A percentile compares a stretch with the other conserved stretches of the same genome.
These are phyloP conservation scores for Callosobruchus maculatus DNA, from an alignment of 2,888 invertebrate genomes.

Conservation along the genomic window DNA sequence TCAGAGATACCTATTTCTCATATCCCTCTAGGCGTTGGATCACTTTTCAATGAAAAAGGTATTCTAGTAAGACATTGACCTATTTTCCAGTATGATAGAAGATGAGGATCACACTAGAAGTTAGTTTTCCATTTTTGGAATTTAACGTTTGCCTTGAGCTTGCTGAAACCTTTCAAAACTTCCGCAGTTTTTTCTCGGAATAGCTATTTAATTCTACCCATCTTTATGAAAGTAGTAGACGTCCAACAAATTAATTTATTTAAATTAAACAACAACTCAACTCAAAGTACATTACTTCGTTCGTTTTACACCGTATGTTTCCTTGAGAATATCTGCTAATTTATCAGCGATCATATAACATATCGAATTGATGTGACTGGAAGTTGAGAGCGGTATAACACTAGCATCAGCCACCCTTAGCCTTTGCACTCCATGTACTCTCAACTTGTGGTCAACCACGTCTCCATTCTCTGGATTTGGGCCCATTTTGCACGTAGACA, in stretches of 20 bases:
- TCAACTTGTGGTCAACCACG: constrained; percentile 14
- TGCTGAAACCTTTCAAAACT: too few species aligned
- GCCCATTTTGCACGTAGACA: constrained; percentile 19
- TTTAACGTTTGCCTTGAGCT: too few species aligned
- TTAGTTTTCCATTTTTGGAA: too few species aligned
- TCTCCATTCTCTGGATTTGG: constrained; percentile 12
- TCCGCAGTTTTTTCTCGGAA: too few species aligned
- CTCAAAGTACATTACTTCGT: background rate
- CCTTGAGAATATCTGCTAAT: constrained; percentile 13
- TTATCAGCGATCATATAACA: constrained; percentile 21
- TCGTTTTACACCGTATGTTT: background rate
- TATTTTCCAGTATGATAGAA: too few species aligned
- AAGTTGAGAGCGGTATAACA: constrained; percentile 18
- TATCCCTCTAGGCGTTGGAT: too few species aligned
- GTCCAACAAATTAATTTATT: background rate
- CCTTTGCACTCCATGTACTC: constrained; percentile 11
- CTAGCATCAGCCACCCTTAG: constrained; percentile 17
- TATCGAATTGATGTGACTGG: constrained; percentile 18
- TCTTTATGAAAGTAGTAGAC: too few species aligned
- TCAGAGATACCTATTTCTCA: too few species aligned
- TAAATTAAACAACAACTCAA: background rate
- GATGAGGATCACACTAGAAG: too few species aligned
- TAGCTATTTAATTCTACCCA: too few species aligned
- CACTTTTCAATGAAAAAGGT: too few species aligned
- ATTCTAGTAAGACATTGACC: too few species aligned